Evolutionary conservation across 2,888 invertebrate species (phyloP).

Genomic region (Chrysina gloriosa): DNA sequence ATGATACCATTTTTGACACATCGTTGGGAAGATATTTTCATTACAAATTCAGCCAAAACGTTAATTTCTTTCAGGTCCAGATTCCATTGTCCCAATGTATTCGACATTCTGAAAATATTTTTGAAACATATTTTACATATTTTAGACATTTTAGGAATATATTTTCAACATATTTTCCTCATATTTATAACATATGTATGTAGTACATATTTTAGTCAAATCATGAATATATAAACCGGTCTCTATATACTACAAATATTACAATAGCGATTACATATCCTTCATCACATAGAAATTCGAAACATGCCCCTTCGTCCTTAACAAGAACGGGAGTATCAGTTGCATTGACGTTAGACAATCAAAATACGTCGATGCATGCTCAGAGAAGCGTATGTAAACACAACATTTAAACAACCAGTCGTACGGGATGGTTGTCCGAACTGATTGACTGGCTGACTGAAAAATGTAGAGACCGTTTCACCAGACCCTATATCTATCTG

Average conservation of each 20-base stretch:
- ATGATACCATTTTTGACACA: no score
- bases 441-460: background rate
- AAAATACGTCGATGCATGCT: conserved; percentile 10
- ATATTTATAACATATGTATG: no score
- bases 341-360: conserved; percentile 20
- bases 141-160: no score
- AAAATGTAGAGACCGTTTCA: conserved; percentile 27
- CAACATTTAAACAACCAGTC: conserved; percentile 14
- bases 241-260: conserved; percentile 10
- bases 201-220: no score
- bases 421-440: conserved; percentile 7
- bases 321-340: conserved; percentile 11
- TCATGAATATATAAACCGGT: conserved; percentile 45
- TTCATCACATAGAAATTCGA: background rate
- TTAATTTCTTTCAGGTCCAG: no score
- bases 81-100: no score
- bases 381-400: conserved; percentile 25
- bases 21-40: no score
- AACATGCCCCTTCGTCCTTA: background rate
- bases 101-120: no score
- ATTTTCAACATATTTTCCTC: no score
- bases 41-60: no score
- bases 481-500: background rate
- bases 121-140: no score
- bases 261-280: background rate